Evolutionary conservation across 2,888 invertebrate species (phyloP).

Genomic region (Drosophila mulleri): DNA sequence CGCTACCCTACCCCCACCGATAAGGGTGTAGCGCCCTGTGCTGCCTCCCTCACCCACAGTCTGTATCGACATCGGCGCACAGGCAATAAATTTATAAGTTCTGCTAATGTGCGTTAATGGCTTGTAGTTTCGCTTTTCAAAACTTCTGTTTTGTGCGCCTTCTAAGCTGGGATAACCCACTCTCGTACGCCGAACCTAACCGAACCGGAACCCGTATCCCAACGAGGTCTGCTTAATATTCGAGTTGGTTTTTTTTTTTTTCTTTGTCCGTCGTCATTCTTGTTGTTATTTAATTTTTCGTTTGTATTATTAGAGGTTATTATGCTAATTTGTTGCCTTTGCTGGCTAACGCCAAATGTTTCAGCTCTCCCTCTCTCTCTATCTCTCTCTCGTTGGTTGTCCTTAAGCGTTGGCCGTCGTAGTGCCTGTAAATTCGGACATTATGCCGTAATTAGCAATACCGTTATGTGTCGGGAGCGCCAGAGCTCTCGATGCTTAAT

Average conservation of each 20-base stretch:
- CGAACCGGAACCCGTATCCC: slow-evolving; percentile 7
- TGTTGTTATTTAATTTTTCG: slow-evolving; percentile 78
- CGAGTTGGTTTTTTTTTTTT: neutral
- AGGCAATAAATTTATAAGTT: slow-evolving; percentile 79
- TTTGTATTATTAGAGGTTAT: slow-evolving; percentile 80
- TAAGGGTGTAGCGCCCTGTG: slow-evolving; percentile 1
- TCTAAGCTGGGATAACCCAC: slow-evolving; percentile 14
- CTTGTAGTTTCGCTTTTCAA: slow-evolving; percentile 69
- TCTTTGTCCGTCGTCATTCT: slow-evolving; percentile 34
- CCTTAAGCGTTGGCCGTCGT: slow-evolving; percentile 15
- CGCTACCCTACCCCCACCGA: slow-evolving; percentile 5
- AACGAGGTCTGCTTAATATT: slow-evolving; percentile 53
- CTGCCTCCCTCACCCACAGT: slow-evolving; percentile 2
- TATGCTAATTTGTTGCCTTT: slow-evolving; percentile 75
- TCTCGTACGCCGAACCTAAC: slow-evolving; percentile 5
- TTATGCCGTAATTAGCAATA: slow-evolving; percentile 77
- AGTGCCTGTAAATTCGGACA: slow-evolving; percentile 63
- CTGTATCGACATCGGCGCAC: slow-evolving; percentile 39
- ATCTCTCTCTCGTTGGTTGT: neutral
- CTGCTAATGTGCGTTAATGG: slow-evolving; percentile 79
- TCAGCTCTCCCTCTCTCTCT: neutral
- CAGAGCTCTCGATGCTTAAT: slow-evolving; percentile 62
- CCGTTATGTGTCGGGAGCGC: slow-evolving; percentile 66
- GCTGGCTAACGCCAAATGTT: slow-evolving; percentile 2
- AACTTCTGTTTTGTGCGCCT: slow-evolving; percentile 44